These are phyloP conservation scores for Solen grandis DNA, from an alignment of 1,140 invertebrate species.

Conservation along the genomic window DNA sequence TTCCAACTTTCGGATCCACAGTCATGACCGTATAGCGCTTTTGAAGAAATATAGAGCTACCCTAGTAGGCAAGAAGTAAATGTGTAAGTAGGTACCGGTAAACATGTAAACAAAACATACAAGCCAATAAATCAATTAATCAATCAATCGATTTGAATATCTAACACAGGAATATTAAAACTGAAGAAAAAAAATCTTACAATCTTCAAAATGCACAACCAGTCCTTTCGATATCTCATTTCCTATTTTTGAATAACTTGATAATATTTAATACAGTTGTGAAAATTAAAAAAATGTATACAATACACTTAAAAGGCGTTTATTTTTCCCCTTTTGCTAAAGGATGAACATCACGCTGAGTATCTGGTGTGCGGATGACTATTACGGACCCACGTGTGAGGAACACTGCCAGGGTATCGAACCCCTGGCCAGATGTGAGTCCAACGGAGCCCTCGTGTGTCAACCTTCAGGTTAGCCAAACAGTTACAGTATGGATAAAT, in stretches of 20 bases:
- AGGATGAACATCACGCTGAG: conserved; percentile 7
- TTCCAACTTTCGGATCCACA: background rate
- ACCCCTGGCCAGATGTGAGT: conserved; percentile 24
- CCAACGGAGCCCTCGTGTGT: conserved; percentile 12
- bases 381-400: conserved; percentile 34
- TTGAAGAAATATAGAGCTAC: background rate
- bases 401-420: conserved; percentile 9
- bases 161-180: no score
- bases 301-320: background rate
- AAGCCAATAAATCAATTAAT: no score
- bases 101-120: background rate
- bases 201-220: no score
- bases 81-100: background rate
- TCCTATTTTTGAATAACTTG: background rate
- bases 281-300: background rate
- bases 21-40: background rate
- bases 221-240: background rate
- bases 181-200: no score
- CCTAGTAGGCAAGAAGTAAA: background rate
- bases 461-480: conserved; percentile 29
- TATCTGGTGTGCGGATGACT: conserved; percentile 36
- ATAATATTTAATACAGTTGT: background rate
- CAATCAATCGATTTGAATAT: no score
- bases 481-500: background rate
- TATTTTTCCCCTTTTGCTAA: background rate